Evolutionary conservation across 2,888 invertebrate species (phyloP), one percentile per base, ranked within the genome.

Genomic region (Philereme vetulata): DNA sequence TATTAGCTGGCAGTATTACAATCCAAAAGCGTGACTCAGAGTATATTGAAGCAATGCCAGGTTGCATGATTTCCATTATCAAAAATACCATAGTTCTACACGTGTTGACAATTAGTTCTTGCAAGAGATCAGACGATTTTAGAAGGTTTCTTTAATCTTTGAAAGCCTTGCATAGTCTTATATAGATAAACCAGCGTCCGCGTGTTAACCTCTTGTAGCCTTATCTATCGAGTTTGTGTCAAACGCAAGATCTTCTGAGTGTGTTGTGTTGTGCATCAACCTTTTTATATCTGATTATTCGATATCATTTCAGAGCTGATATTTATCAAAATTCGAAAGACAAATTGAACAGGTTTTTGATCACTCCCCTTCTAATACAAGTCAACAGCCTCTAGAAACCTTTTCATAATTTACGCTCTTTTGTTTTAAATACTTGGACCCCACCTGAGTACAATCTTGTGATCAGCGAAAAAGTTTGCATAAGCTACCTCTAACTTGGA

Each of bases 181-280:
- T 77, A 69, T 69, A 75, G 78, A 78, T 78, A 72, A 67, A 21
- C 21, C 21, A 56, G 50, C 11, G 11, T 6, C 59, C 56, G 62
- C 66, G 67, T 66, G 67, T 62, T 54, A 58, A 57, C 47, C 44
- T 55, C 57, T 36, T 36, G 36, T 21, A 21, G 5, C 38, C 3
- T 62, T 35, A 46, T 49, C 36, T 44, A 50, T 36, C 45, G 9
- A 44, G 49, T 42, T 21, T 32, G 40, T 46, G 44, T 53, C 52
- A 57, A 53, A 48, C 56, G 52, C 33, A 35, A 56, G 42, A 49
- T 36, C 44, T 44, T 45, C n/a, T 43, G 4, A 42, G 21, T 48
- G n/a, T 40, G 38, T 34, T 33, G 8, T 56, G 21, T 34, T 33
- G 8, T 56, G 21, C 21, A 21, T 21, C 4, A 35, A 52, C 36